Conservation (phyloP, 2,888 invertebrate genomes). For the Dione vanillae region DNA sequence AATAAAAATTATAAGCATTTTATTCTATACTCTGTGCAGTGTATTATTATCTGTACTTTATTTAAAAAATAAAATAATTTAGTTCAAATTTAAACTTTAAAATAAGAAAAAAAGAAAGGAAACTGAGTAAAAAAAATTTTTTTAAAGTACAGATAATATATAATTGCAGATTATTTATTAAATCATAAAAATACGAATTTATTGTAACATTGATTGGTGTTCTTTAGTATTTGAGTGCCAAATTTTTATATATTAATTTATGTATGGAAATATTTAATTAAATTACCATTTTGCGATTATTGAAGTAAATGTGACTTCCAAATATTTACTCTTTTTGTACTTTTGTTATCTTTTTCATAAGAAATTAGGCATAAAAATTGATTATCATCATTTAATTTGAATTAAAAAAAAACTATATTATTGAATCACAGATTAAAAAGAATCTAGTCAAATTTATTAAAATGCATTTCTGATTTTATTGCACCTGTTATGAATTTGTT, state of each 20-base stretch:
- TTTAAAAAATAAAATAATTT: neutral
- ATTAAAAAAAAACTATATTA: neutral
- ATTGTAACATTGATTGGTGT: constrained; percentile 24
- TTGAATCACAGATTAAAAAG: neutral
- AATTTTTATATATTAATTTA: constrained; percentile 43
- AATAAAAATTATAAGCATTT: constrained; percentile 6
- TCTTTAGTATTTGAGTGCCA: constrained; percentile 46
- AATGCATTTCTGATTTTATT: too few relatives aligned
- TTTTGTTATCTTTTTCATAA: neutral
- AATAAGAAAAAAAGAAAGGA: too few relatives aligned
- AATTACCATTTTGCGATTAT: neutral
- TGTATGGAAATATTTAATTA: constrained; percentile 4
- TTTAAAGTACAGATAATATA: constrained; percentile 6
- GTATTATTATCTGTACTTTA: constrained; percentile 2
- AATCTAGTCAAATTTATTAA: neutral
- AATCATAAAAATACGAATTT: constrained; percentile 16
- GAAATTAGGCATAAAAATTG: neutral
- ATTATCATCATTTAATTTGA: neutral
- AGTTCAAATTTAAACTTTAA: too few relatives aligned
- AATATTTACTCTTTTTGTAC: neutral
- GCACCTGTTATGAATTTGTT: too few relatives aligned
- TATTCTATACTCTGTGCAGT: neutral
- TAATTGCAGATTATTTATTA: neutral
- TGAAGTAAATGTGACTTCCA: neutral
- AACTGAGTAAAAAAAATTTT: neutral